Evolutionary conservation across 2,113 vertebrate species (phyloP), one percentile per base, ranked within the genome.

Genomic region (Atlantisia rogersi): DNA sequence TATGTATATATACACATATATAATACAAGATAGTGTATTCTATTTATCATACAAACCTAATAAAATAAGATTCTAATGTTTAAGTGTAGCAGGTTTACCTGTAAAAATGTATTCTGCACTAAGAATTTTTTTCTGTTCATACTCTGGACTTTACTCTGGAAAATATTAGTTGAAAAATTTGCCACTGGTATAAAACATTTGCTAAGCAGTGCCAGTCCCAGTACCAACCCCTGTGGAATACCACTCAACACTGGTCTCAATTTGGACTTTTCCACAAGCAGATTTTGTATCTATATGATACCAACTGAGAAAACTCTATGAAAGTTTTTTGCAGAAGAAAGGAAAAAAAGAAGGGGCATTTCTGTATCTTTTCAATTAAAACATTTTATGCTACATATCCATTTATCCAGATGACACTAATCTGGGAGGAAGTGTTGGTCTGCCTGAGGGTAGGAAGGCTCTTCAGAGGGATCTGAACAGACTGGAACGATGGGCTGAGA

Each of bases 301-400:
- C 8, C 29, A 55, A 90, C n/a, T 0, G 2, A 32, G 7, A 4
- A 83, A 77, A 67, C 70, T 35, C 40, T 60, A 28, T 52, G 15
- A 74, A 62, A 4, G 3, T 2, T 22, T 63, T 73, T 52, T 55
- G 3, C 40, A 48, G 28, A 35, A 58, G 82, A n/a, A 35, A n/a
- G 8, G 3, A 6, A 8, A 13, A 62, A 53, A 18, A 1, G 16
- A 84, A 71, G 6, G 2, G 1, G 2, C 4, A 29, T 42, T 90
- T 68, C 11, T 53, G 4, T 44, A 11, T 53, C 4, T 68, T 95
- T 87, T 64, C 40, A 58, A 4, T 32, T 56, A 81, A 86, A 78
- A 73, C 2, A 24, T 73, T 60, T 65, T 62, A 25, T 62, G 17
- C 3, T 46, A 46, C 44, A 46, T 46, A 46, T 46, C 17, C 17